These are phyloP conservation scores for Listronotus oregonensis DNA, from an alignment of 1,140 invertebrate genomes.

Conservation along the genomic window DNA sequence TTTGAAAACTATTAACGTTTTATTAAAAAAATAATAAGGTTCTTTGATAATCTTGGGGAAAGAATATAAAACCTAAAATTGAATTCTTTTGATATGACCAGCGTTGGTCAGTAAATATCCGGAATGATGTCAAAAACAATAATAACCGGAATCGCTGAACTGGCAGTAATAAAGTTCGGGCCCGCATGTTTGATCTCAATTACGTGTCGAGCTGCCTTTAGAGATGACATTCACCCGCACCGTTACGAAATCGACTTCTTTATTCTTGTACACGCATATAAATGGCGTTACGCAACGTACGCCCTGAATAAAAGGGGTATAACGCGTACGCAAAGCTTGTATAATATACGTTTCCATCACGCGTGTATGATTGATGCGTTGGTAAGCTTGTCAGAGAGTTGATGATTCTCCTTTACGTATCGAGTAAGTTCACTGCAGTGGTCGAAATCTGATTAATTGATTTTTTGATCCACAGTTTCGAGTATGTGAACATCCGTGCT, in stretches of 20 bases:
- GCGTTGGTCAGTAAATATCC: slow-evolving; percentile 19
- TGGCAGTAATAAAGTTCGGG: slow-evolving; percentile 32
- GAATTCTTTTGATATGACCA: slow-evolving; percentile 26
- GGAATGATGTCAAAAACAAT: slow-evolving; percentile 30
- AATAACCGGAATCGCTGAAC: slow-evolving; percentile 29
- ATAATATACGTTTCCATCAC: slow-evolving; percentile 22
- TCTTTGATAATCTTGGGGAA: no score
- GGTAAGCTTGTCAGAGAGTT: slow-evolving; percentile 23
- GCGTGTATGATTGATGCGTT: slow-evolving; percentile 37
- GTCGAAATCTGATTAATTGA: slow-evolving; percentile 33
- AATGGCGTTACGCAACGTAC: slow-evolving; percentile 38
- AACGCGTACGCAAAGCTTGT: slow-evolving; percentile 3
- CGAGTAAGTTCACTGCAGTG: slow-evolving; percentile 24
- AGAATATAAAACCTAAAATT: neutral
- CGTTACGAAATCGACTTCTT: slow-evolving; percentile 34
- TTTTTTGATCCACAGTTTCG: slow-evolving; percentile 18
- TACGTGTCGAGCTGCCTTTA: slow-evolving; percentile 30
- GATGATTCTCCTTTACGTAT: slow-evolving; percentile 35
- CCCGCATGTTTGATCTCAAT: slow-evolving; percentile 39
- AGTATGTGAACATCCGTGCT: slow-evolving; percentile 2
- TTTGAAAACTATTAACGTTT: no score
- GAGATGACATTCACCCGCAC: slow-evolving; percentile 35
- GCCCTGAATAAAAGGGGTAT: slow-evolving; percentile 34
- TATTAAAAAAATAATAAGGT: no score
- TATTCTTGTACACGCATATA: slow-evolving; percentile 26